A percentile compares a stretch with the other conserved stretches of the same genome.
These are phyloP conservation scores for Pluvialis apricaria DNA, from an alignment of 2,113 vertebrate species.

Conservation along the genomic window DNA sequence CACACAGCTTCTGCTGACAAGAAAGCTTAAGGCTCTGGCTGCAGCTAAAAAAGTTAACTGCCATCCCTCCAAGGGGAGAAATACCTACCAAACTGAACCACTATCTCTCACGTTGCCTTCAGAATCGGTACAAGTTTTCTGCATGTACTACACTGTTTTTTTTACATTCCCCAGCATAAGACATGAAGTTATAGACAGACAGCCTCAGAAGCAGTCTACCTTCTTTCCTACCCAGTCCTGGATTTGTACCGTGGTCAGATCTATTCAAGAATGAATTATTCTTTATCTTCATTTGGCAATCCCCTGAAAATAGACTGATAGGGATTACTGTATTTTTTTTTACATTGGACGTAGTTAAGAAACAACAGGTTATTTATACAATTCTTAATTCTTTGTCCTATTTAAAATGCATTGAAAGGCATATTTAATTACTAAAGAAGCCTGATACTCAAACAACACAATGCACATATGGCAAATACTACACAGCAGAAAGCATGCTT, in stretches of 20 bases:
- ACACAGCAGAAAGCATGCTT: not conserved
- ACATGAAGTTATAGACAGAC: not conserved
- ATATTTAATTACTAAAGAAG: not conserved
- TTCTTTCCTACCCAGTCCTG: not conserved
- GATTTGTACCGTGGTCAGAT: not conserved
- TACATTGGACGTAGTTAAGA: not conserved
- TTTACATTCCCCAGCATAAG: not conserved
- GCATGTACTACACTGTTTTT: not conserved
- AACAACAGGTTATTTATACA: not conserved
- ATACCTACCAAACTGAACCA: not conserved
- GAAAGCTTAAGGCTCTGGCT: not conserved
- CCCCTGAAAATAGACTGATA: not conserved
- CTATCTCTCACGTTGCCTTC: not conserved
- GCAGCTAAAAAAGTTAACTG: not conserved
- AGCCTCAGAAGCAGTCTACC: not conserved
- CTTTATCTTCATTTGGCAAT: not conserved
- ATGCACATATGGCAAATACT: not conserved
- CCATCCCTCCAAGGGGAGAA: not conserved
- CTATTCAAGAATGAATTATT: not conserved
- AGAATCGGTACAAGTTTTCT: not conserved
- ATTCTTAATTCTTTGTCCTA: not conserved
- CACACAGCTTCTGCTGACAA: not conserved
- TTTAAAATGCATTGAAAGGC: not conserved
- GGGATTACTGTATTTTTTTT: not conserved
- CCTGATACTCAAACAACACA: not conserved